Conservation (phyloP, 2,113 vertebrate genomes). For the Lepus americanus region DNA sequence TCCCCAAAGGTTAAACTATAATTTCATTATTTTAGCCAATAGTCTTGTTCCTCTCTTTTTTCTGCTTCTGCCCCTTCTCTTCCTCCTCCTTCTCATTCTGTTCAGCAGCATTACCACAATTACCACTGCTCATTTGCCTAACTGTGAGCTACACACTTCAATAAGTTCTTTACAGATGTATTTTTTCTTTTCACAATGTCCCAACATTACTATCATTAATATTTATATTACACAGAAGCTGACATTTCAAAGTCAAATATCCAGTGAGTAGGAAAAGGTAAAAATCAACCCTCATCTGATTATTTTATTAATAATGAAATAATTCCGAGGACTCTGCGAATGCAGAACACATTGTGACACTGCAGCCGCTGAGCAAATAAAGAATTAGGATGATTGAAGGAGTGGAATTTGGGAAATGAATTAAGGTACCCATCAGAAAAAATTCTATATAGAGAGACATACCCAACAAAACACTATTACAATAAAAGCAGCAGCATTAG, state of each 20-base stretch:
- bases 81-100: neutral
- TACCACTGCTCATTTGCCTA: neutral
- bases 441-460: neutral
- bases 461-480: neutral
- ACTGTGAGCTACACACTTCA: too few relatives aligned
- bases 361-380: neutral
- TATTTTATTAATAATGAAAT: neutral
- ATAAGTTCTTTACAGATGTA: neutral
- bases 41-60: neutral
- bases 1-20: neutral
- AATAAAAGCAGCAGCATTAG: neutral
- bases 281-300: neutral
- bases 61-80: neutral
- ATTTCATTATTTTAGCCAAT: neutral
- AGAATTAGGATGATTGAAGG: neutral
- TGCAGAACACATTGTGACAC: neutral
- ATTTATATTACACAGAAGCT: neutral
- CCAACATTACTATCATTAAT: neutral
- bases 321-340: neutral
- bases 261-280: neutral
- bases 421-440: neutral
- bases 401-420: neutral
- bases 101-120: neutral
- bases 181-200: neutral
- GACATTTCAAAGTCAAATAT: neutral